Base-by-base conservation (phyloP, 2,888 invertebrate species). In the Uloborus plumipes region DNA sequence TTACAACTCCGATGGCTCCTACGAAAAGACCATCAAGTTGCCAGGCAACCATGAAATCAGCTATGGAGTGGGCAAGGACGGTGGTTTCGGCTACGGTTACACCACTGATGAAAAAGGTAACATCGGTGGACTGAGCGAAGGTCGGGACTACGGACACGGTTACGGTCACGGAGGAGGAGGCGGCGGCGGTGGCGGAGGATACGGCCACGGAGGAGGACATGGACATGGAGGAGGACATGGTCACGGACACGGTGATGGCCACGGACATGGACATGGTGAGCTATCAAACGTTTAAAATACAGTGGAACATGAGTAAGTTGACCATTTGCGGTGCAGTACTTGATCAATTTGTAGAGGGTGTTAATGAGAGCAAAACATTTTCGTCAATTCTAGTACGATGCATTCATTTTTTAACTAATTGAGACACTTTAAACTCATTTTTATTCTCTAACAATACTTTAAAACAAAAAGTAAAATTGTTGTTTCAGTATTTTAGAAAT, bases 51-150 rank as follows among this genome's bases (percentile, higher is more conserved):
- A 74, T 31, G 79, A 80, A 18, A 74, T 74, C 18, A 74, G 65
- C 51, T 20, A 74, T 3, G 74, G 80, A 3, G 70, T 81, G 1
- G 74, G 80, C 16, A 81, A 81, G n/a, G 70, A 75, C 20, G 69
- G 74, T 2, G 80, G 80, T 11, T 69, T 58, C 70, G 80, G 80
- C 6, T 81, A 81, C 59, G 80, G 80, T 11, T 74, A 74, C 65
- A 70, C 69, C 9, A 74, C 74, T 14, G 80, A 81, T 47, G 74
- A 70, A n/a, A 71, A 71, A 3, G 71, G 78, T 14, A 59, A 67
- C 20, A 51, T 76, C n/a, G 67, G 72, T 50, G 79, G 72, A 0
- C 47, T 78, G 26, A n/a, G 39, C 14, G 72, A 53, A 2, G 50
- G 70, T 1, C 69, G 80, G 26, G 69, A 64, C 31, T 50, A 69